Evolutionary conservation across 2,888 invertebrate genomes (phyloP), one percentile per base, ranked within the genome.

Genomic region (Thumatha senex): DNA sequence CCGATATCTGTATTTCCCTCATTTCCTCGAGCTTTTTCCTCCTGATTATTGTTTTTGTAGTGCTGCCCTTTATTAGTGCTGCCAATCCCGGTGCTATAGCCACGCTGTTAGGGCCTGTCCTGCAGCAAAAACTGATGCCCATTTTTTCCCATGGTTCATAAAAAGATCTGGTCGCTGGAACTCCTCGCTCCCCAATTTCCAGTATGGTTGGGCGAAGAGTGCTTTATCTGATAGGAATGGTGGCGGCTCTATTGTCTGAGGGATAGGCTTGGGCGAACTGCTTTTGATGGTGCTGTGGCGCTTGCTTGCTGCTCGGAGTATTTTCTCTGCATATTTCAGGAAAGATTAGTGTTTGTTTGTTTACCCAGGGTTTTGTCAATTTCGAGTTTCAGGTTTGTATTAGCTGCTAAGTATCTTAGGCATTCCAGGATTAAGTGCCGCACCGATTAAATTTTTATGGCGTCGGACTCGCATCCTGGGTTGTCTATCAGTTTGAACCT

Each of bases 401-500:
- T 38, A 2, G 30, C 13, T 11, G 33, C 5, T 15, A 15, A 7
- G 14, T 40, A 51, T 8, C 45, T 13, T 5, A 31, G 50, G 13
- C 50, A 30, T 7, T 51, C 46, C 11, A 42, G 30, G 1, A 41
- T 24, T 9, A 46, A 13, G 38, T 41, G 51, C 51, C 38, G 31
- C 2, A 38, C 14, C 11, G 51, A 36, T 13, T 51, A 41, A 2
- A 31, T 40, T 3, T 29, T 40, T 0, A 35, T n/a, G 10, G 34
- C 31, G 31, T 50, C 54, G n/a, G 46, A 49, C 11, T 49, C 54
- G 14, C 54, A 54, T 15, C 45, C 45, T 0, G 51, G 46, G 15
- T 33, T 42, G n/a, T 12, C 15, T 36, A 29, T 45, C 11, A 53
- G 39, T 8, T 45, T 42, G 14, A 51, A 45, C 0, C 46, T 14